phyloP scores from a whole-genome alignment of 2,888 invertebrate species.

The Eumacrocentrus americanus region DNA sequence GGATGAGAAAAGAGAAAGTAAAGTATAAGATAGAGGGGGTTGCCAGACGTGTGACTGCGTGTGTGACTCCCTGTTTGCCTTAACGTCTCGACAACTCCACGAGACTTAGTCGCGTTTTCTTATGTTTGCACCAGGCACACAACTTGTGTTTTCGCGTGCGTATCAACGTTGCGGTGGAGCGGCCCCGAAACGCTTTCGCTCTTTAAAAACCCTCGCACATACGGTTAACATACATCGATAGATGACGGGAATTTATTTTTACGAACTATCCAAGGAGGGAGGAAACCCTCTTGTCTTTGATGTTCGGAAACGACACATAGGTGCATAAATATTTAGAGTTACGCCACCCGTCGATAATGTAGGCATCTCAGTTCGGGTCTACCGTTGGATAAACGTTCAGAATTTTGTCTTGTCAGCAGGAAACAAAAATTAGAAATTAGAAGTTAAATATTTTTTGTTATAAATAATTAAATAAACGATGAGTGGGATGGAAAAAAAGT shows the following conservation, averaged over 20 bases:
- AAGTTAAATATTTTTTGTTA: too few relatives aligned
- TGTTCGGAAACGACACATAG: constrained; percentile 48
- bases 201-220: constrained; percentile 10
- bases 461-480: too few relatives aligned
- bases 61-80: constrained; percentile 57
- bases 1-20: constrained; percentile 1
- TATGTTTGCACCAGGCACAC: constrained; percentile 56
- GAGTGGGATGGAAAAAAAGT: too few relatives aligned
- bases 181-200: too few relatives aligned
- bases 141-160: constrained; percentile 57
- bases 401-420: too few relatives aligned
- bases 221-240: constrained; percentile 3
- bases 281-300: constrained; percentile 50
- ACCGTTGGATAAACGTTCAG: neutral
- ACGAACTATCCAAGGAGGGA: constrained; percentile 52
- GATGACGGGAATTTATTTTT: constrained; percentile 55
- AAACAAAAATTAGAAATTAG: too few relatives aligned
- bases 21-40: constrained; percentile 22
- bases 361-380: constrained; percentile 38
- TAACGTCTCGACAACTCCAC: constrained; percentile 55
- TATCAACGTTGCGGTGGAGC: constrained; percentile 47
- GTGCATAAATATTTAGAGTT: constrained; percentile 59
- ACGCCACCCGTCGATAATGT: constrained; percentile 46
- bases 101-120: constrained; percentile 34
- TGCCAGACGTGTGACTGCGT: constrained; percentile 47